Evolutionary conservation across 1,140 invertebrate species (phyloP).

Genomic region (Stegodyphus mimosarum): DNA sequence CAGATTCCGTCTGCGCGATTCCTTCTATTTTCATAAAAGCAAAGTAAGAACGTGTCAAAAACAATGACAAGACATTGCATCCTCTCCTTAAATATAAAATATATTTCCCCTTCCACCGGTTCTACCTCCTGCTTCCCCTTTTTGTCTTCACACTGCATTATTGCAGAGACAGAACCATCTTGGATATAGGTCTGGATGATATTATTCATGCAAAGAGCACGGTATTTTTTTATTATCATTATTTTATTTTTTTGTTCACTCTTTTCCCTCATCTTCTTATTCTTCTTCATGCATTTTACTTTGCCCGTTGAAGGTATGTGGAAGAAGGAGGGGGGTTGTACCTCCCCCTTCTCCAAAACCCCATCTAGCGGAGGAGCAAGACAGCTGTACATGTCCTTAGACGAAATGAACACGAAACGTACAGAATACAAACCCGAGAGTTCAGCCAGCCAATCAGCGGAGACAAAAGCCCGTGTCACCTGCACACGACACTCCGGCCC

Average conservation of each 20-base stretch:
- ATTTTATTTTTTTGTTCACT: slow-evolving; percentile 7
- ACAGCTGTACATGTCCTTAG: slow-evolving; percentile 54
- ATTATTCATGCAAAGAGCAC: slow-evolving; percentile 27
- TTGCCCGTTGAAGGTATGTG: slow-evolving; percentile 2
- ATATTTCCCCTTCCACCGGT: slow-evolving; percentile 1
- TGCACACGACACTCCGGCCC: slow-evolving; percentile 51
- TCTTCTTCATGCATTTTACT: background rate
- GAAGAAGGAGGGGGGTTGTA: slow-evolving; percentile 1
- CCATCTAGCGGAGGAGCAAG: slow-evolving; percentile 1
- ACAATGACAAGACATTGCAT: slow-evolving; percentile 35
- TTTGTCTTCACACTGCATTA: slow-evolving; percentile 44
- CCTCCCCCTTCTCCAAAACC: background rate
- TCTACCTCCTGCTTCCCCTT: background rate
- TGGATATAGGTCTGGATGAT: slow-evolving; percentile 14
- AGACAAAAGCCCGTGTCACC: slow-evolving; percentile 60
- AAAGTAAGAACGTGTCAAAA: slow-evolving; percentile 45
- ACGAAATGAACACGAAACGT: slow-evolving; percentile 59
- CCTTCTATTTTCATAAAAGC: slow-evolving; percentile 29
- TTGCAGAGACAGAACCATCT: slow-evolving; percentile 5
- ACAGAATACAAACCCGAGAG: slow-evolving; percentile 58
- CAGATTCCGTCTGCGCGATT: background rate
- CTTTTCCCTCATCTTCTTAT: background rate
- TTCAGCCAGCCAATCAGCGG: slow-evolving; percentile 59
- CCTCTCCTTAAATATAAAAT: slow-evolving; percentile 29
- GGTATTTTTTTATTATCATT: background rate